Evolutionary conservation across 1,140 invertebrate species (phyloP), one percentile per base, ranked within the genome.

Genomic region (Bombus confusus): DNA sequence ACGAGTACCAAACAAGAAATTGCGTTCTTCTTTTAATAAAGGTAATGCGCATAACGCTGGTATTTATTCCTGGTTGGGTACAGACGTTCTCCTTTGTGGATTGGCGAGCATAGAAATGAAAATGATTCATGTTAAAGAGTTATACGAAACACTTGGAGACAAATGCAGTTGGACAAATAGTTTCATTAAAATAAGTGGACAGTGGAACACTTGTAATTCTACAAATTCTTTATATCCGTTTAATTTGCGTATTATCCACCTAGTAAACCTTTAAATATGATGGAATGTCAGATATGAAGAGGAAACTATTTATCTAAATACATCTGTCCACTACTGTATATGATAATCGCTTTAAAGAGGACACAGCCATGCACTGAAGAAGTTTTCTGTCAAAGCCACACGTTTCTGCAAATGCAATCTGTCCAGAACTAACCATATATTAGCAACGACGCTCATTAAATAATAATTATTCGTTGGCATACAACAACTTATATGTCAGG

Each of bases 61-160:
- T 92, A 93, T 92, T 94, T 94, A 93, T 93, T 94, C 92, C 91
- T 93, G 82, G 91, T 92, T 81, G 92, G 90, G 86, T 93, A 94
- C 72, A 93, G 89, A 92, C 91, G 92, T 87, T 93, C 92, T 93
- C 93, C 93, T 94, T 93, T 84, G 90, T 88, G 86, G 90, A 91
- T 92, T 87, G 92, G 93, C 91, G 93, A 91, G 93, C 93, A 94
- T 91, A 91, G 87, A 91, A 91, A 91, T 91, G 82, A 91, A 90
- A 91, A 91, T 86, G 87, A 77, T 77, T 77, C 75, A 88, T 72
- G 85, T 88, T 88, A 88, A 86, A 86, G 80, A 71, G 57, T 69
- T 89, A 72, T 86, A 79, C 80, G 39, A 84, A 47, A 80, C 78
- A 84, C 64, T 78, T 78, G 52, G 12, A 68, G 52, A 84, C 75